Evolutionary conservation across 2,797 vertebrate genomes (phyloP).

Genomic region (Decapterus maruadsi): DNA sequence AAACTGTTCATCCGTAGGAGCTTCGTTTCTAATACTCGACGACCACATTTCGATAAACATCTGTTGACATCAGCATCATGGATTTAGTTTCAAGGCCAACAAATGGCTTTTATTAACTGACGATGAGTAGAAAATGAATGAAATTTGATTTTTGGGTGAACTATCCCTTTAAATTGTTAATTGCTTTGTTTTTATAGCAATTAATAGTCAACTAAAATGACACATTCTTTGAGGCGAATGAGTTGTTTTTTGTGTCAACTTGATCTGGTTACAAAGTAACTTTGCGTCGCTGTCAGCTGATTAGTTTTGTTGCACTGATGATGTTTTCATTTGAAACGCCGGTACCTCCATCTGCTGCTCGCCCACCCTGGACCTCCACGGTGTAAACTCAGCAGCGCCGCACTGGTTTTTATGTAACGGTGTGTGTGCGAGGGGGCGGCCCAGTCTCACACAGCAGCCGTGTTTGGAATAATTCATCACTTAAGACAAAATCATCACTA

Average conservation of each 20-base stretch:
- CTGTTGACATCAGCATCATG: too few species aligned
- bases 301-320: slow-evolving; percentile 28
- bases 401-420: slow-evolving; percentile 31
- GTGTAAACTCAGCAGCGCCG: slow-evolving; percentile 36
- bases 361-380: slow-evolving; percentile 5
- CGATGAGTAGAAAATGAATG: too few species aligned
- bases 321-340: slow-evolving; percentile 41
- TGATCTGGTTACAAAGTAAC: slow-evolving; percentile 11
- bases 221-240: background rate
- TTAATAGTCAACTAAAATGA: too few species aligned
- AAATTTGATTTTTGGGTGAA: too few species aligned
- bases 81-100: too few species aligned
- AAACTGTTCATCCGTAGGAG: too few species aligned
- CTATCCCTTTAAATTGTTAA: too few species aligned
- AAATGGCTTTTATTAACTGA: too few species aligned
- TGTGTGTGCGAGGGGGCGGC: background rate
- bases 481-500: slow-evolving; percentile 1
- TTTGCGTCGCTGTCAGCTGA: slow-evolving; percentile 34
- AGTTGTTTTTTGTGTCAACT: slow-evolving; percentile 7
- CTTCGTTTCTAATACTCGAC: too few species aligned
- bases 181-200: too few species aligned
- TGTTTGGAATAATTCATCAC: background rate
- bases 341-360: slow-evolving; percentile 28
- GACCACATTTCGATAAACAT: too few species aligned
- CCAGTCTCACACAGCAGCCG: background rate